Percentiles rank a stretch among this genome's conserved stretches.
Conservation (phyloP, 2,797 vertebrate genomes). For the Pteropus rufus region DNA sequence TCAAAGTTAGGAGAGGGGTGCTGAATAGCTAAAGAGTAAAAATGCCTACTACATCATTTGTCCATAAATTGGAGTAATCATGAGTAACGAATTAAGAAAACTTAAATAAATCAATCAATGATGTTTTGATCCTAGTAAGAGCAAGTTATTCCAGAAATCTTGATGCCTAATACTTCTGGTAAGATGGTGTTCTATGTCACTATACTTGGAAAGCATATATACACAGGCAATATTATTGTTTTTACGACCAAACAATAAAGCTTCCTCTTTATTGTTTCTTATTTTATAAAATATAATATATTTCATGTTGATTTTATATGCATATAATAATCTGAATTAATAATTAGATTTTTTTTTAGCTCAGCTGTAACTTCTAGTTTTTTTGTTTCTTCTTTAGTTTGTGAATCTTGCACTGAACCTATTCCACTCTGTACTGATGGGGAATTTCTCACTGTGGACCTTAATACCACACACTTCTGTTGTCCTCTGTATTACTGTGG, state of each 20-base stretch:
- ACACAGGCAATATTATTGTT: background rate
- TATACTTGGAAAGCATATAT: background rate
- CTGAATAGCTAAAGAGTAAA: background rate
- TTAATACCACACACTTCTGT: constrained; percentile 91
- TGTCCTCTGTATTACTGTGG: constrained; percentile 95
- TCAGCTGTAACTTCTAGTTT: constrained; percentile 30
- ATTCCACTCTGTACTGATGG: constrained; percentile 89
- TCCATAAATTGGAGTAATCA: background rate
- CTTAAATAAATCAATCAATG: background rate
- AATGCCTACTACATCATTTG: background rate
- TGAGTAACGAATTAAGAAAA: background rate
- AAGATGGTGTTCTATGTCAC: background rate
- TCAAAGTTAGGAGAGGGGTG: background rate
- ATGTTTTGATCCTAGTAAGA: constrained; percentile 6
- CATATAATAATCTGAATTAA: background rate
- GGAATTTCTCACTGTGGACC: constrained; percentile 93
- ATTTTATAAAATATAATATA: background rate
- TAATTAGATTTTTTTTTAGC: background rate
- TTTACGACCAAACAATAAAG: constrained; percentile 16
- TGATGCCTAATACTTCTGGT: background rate
- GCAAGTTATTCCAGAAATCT: background rate
- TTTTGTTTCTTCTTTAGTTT: constrained; percentile 85
- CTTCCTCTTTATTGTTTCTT: background rate
- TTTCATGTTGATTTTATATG: constrained; percentile 11
- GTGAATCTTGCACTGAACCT: constrained; percentile 93